Evolutionary conservation across 2,113 vertebrate species (phyloP).

Genomic region (Aramus guarauna): DNA sequence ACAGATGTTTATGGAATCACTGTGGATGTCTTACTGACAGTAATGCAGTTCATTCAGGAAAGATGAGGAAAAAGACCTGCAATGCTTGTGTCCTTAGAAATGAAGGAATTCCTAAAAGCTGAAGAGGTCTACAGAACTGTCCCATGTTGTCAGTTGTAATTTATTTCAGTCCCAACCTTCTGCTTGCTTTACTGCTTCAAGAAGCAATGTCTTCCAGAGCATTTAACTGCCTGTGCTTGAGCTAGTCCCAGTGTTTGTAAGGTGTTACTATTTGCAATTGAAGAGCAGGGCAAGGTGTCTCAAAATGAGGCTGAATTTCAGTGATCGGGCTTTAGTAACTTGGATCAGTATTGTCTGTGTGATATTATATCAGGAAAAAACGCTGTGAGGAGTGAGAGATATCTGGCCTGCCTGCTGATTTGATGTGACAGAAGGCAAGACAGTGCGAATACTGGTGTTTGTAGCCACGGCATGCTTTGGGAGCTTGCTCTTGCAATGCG

Average conservation of each 20-base stretch:
- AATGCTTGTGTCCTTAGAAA: neutral
- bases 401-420: neutral
- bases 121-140: neutral
- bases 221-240: neutral
- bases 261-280: neutral
- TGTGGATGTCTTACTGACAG: neutral
- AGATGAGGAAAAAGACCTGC: neutral
- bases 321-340: neutral
- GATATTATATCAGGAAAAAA: neutral
- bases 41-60: neutral
- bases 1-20: neutral
- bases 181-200: neutral
- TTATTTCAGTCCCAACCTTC: neutral
- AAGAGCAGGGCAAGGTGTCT: neutral
- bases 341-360: neutral
- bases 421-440: neutral
- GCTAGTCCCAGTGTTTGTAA: neutral
- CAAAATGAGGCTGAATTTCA: neutral
- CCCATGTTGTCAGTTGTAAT: neutral
- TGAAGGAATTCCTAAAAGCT: neutral
- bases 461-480: neutral
- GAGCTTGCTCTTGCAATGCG: neutral
- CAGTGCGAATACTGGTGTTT: neutral
- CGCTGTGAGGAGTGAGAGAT: neutral
- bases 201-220: neutral